Base-by-base conservation (phyloP, 2,797 vertebrate species). In the Pelodytes ibericus region DNA sequence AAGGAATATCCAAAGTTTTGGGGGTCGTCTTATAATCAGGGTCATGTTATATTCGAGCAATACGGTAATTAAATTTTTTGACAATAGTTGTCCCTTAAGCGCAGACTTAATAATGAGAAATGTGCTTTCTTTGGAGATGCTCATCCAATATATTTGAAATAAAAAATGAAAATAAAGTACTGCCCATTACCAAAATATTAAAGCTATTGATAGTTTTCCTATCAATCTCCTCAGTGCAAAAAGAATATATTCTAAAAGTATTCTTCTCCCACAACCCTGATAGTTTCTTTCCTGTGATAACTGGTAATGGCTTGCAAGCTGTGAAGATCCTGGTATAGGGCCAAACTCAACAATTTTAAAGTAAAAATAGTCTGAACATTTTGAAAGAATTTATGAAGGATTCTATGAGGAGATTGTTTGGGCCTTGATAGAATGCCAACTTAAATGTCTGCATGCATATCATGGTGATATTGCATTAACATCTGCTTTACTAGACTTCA, bases 301-400 rank as follows among this genome's bases (percentile, higher is more conserved):
- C 24, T 53, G 1, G 44, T 49, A 4, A 53, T 7, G n/a, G 8
- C 22, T 16, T 53, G n/a, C 49, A 53, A 24, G 49, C 49, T 7
- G 49, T 22, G n/a, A 16, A 53, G n/a, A 53, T 53, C n/a, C 49
- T 53, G 49, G 49, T 5, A 58, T 27, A 22, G n/a, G n/a, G 49
- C 49, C 49, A 53, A 53, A 53, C 11, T 53, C 49, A 24, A 53
- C 49, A 53, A 16, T 22, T 53, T 53, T 22, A 53, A 53, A 24
- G n/a, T 53, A 53, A 53, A 53, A 53, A 53, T 53, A 53, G 49
- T 53, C 49, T 53, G 49, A 24, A 7, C 6, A 4, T 22, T 53
- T 7, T 20, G 49, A 53, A 53, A 24, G 49, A 53, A 53, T 53
- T 13, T 29, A 26, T 27, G 10, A 26, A 26, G 24, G 13, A 29